phyloP scores from a whole-genome alignment of 2,113 vertebrate species.

The Thamnaconus septentrionalis region DNA sequence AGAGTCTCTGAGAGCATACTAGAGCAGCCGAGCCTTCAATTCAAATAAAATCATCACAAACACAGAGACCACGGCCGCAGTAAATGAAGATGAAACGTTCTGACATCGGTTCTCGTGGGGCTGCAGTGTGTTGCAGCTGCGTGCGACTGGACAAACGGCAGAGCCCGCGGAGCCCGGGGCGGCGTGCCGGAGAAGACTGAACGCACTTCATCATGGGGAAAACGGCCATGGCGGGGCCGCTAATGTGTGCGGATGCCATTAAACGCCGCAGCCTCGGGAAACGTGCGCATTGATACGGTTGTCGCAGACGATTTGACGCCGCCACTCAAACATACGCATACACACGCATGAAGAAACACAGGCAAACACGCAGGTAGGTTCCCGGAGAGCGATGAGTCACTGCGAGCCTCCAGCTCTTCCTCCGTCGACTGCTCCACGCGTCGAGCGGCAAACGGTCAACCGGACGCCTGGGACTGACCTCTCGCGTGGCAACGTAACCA shows the following conservation, averaged over 20 bases:
- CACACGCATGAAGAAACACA: neutral
- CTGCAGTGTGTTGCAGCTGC: constrained; percentile 18
- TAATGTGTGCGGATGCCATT: constrained; percentile 39
- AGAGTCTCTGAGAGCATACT: constrained; percentile 11
- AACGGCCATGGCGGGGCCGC: constrained; percentile 28
- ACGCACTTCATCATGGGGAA: constrained; percentile 39
- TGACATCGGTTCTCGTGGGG: constrained; percentile 15
- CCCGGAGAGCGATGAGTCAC: constrained; percentile 31
- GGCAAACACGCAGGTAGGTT: neutral
- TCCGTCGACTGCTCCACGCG: constrained; percentile 12
- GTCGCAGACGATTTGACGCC: constrained; percentile 23
- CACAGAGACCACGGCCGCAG: constrained; percentile 3
- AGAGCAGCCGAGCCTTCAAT: constrained; percentile 16
- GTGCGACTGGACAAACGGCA: constrained; percentile 21
- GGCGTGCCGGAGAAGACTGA: constrained; percentile 20
- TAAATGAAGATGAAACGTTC: constrained; percentile 15
- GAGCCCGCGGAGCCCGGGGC: too few relatives aligned
- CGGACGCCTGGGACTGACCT: neutral
- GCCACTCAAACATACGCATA: constrained; percentile 6
- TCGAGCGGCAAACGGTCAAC: neutral
- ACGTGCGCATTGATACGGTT: constrained; percentile 26
- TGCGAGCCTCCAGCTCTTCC: constrained; percentile 13
- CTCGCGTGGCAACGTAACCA: neutral
- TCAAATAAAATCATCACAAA: constrained; percentile 13
- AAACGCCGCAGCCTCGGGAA: constrained; percentile 22